Conservation (phyloP, 2,797 vertebrate genomes). For the Molothrus ater region DNA sequence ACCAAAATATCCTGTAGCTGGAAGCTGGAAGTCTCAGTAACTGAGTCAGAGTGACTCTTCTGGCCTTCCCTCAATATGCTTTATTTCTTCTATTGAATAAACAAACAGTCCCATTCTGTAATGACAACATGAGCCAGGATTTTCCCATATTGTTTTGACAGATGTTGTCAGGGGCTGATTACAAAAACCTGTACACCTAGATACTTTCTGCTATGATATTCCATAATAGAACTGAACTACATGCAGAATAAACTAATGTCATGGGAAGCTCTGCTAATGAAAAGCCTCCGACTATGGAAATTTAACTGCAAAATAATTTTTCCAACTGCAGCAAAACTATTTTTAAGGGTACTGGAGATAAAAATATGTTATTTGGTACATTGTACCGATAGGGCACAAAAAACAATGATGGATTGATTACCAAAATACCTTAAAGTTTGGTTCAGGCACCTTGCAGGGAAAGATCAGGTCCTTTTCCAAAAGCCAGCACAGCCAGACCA, state of each 20-base stretch:
- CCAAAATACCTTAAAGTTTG: not conserved
- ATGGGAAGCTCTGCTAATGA: not conserved
- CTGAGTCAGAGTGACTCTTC: constrained; percentile 38
- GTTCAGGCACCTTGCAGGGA: not conserved
- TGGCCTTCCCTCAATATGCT: constrained; percentile 40
- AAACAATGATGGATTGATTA: not conserved
- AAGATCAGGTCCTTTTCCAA: not conserved
- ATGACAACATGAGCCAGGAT: constrained; percentile 28
- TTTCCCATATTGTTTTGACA: constrained; percentile 62
- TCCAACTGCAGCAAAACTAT: not conserved
- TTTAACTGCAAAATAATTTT: not conserved
- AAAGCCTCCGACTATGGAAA: not conserved
- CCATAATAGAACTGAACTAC: not conserved
- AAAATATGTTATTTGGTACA: not conserved
- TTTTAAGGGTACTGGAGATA: not conserved
- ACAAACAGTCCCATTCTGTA: constrained; percentile 41
- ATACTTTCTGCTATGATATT: constrained; percentile 8
- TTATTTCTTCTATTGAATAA: constrained; percentile 56
- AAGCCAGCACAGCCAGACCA: not conserved
- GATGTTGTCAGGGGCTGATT: constrained; percentile 56
- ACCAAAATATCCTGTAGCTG: constrained; percentile 56
- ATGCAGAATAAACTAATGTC: not conserved
- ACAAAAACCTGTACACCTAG: constrained; percentile 52
- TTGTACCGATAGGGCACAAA: not conserved
- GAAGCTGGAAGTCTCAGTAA: constrained; percentile 24